Evolutionary conservation across 2,888 invertebrate species (phyloP).

Genomic region (Sesia apiformis): DNA sequence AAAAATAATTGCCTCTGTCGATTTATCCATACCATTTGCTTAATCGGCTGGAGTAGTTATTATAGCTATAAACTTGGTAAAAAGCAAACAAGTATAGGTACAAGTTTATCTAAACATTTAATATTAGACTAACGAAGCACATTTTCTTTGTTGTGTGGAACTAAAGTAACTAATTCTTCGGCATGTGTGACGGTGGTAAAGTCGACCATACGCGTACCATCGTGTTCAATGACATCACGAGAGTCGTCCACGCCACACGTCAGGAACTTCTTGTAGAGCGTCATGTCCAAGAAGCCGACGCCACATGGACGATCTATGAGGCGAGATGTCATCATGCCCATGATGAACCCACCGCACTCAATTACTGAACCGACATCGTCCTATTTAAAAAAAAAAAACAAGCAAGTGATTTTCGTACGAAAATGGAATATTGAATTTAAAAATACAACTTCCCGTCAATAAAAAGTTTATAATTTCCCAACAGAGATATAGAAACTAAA

Average conservation of each 20-base stretch:
- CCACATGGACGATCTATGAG: slow-evolving; percentile 58
- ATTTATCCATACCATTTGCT: no score
- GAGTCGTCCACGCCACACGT: slow-evolving; percentile 59
- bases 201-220: slow-evolving; percentile 9
- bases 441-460: background rate
- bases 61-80: no score
- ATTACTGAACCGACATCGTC: slow-evolving; percentile 53
- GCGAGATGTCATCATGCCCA: slow-evolving; percentile 54
- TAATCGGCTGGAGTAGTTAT: no score
- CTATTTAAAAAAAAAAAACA: slow-evolving; percentile 15
- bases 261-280: slow-evolving; percentile 43
- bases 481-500: no score
- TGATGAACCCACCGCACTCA: slow-evolving; percentile 42
- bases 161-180: no score
- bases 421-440: background rate
- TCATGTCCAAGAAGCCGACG: slow-evolving; percentile 47
- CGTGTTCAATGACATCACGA: slow-evolving; percentile 43
- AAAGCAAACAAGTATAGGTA: no score
- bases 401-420: background rate
- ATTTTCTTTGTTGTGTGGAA: no score
- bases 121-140: no score
- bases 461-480: background rate
- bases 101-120: no score
- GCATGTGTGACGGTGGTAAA: background rate
- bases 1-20: no score